These are phyloP conservation scores for Drosophila phalerata DNA, from an alignment of 2,888 invertebrate species.

Conservation along the genomic window DNA sequence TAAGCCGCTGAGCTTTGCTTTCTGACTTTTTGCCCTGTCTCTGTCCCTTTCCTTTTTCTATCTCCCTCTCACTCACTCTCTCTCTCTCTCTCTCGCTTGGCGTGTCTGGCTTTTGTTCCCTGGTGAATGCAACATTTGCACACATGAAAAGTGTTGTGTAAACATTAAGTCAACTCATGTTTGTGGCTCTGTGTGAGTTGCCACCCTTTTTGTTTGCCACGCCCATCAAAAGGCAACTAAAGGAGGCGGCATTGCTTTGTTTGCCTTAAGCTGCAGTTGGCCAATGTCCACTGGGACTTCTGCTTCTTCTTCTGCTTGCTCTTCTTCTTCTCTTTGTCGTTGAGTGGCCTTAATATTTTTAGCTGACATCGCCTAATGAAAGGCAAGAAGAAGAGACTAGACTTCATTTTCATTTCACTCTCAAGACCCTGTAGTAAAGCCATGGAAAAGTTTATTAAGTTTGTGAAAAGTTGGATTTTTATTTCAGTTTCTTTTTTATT, in stretches of 20 bases:
- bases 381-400: slow-evolving; percentile 23
- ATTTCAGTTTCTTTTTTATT: no score
- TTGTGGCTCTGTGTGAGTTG: slow-evolving; percentile 24
- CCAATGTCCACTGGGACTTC: slow-evolving; percentile 31
- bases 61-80: not conserved
- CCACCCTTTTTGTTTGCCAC: slow-evolving; percentile 48
- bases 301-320: slow-evolving; percentile 19
- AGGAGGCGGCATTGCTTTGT: slow-evolving; percentile 43
- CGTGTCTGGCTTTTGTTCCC: slow-evolving; percentile 1
- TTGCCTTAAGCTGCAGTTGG: slow-evolving; percentile 31
- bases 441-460: not conserved
- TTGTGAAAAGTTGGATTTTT: no score
- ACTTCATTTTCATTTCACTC: slow-evolving; percentile 30
- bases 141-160: slow-evolving; percentile 75
- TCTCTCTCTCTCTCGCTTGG: not conserved
- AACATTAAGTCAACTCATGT: slow-evolving; percentile 51
- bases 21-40: slow-evolving; percentile 65
- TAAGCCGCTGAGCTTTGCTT: slow-evolving; percentile 71
- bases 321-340: slow-evolving; percentile 19
- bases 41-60: not conserved
- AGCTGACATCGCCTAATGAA: slow-evolving; percentile 75
- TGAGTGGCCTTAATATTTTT: slow-evolving; percentile 74
- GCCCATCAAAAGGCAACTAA: slow-evolving; percentile 45
- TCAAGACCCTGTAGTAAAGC: not conserved
- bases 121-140: slow-evolving; percentile 41